Conservation (phyloP, 2,797 vertebrate genomes). For the Spinibarbus caldwelli region DNA sequence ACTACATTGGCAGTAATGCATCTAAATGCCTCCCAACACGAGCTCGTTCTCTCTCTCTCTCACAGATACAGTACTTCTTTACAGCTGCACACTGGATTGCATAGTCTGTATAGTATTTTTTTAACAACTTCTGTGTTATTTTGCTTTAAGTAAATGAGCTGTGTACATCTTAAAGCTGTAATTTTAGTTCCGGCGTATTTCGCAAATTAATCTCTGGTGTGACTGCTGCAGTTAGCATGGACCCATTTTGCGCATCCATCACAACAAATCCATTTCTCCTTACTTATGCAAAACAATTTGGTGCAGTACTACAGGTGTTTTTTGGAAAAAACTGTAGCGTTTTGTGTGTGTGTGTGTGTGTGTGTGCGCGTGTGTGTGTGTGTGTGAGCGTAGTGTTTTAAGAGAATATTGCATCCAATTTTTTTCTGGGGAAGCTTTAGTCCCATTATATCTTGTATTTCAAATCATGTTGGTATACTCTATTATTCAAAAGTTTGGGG, state of each 20-base stretch:
- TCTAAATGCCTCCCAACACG: slow-evolving; percentile 22
- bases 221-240: no score
- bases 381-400: not conserved
- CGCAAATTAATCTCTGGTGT: not conserved
- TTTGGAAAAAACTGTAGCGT: not conserved
- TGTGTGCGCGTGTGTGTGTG: not conserved
- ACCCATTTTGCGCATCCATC: not conserved
- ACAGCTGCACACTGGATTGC: not conserved
- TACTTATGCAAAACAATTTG: not conserved
- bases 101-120: not conserved
- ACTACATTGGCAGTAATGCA: slow-evolving; percentile 45
- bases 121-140: slow-evolving; percentile 16
- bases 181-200: not conserved
- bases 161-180: slow-evolving; percentile 19
- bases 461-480: not conserved
- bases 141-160: slow-evolving; percentile 14
- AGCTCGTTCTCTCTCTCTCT: not conserved
- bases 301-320: slow-evolving; percentile 6
- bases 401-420: not conserved
- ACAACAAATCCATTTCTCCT: not conserved
- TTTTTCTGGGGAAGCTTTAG: not conserved
- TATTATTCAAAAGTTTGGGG: not conserved
- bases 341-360: not conserved
- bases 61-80: not conserved
- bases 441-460: not conserved